Evolutionary conservation across 2,113 vertebrate genomes (phyloP), one percentile per base, ranked within the genome.

Genomic region (Ctenodactylus gundi): DNA sequence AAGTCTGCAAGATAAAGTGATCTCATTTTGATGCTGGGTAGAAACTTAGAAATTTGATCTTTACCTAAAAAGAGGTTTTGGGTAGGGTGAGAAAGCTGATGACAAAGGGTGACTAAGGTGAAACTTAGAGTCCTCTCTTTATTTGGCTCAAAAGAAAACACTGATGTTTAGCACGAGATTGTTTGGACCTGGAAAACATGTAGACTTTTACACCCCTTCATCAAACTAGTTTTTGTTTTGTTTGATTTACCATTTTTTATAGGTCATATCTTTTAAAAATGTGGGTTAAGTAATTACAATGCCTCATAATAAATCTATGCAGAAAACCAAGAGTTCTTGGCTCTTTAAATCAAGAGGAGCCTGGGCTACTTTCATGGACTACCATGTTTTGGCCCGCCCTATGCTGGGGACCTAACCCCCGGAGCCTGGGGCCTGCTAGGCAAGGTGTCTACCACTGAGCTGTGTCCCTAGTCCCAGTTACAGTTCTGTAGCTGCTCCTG

Each of bases 1-100:
- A 55, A 88, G 36, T 65, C 55, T 88, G 55, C 51, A 85, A 60
- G 49, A 76, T 88, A 62, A 70, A 73, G 67, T n/a, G 14, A 21
- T 77, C 31, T 41, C n/a, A 53, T 90, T 88, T 89, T 73, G 84
- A 95, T 83, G 39, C 51, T 68, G 58, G 46, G 18, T 39, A 53
- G 53, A 73, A 78, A 73, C n/a, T 49, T 81, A 60, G 27, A 77
- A 8, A 77, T 84, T 78, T 78, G 41, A 83, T 91, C 57, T 94
- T 77, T 70, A 57, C n/a, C 12, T 80, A 67, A 93, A 75, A 73
- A 49, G 49, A 57, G n/a, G n/a, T 76, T 91, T 94, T 75, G 62
- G 57, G 68, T 81, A 44, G 25, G 18, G 34, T n/a, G 7, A 83
- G 77, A 75, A 64, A 86, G 55, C 12, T 73, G 41, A 91, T 73